Base-by-base conservation (phyloP, 1,140 invertebrate species). In the Rhopalosiphum padi region DNA sequence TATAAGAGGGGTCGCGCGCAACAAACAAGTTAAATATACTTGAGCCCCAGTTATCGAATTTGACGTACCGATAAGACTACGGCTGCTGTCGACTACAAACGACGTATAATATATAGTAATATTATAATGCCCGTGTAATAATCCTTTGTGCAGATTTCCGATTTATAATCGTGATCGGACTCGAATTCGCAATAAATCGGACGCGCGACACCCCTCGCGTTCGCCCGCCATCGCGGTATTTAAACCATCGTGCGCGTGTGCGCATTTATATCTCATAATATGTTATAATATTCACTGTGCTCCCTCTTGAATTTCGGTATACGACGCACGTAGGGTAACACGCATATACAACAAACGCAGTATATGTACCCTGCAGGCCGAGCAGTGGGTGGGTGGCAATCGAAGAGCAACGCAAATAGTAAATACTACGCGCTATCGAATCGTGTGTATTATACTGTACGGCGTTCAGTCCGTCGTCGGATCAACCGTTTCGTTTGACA, bases 11-110 rank as follows among this genome's bases (percentile, higher is more conserved):
- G 35, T 37, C 86, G 18, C 43, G 86, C 46, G 83, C 86, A 87
- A 87, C 43, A 48, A 87, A 48, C 43, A 15, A 21, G 86, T 87
- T 53, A 53, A 88, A 88, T 53, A 37, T 53, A 51, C 48, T 88
- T 53, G 87, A 88, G 87, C 87, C 87, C 87, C n/a, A 18, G 86
- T 37, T 88, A 53, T 88, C 87, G 48, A 37, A 53, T 88, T 53
- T 43, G 85, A 25, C 2, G 18, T 7, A 11, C 21, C 48, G 43
- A n/a, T 68, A 68, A 2, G 30, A 68, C 60, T 68, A 41, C 3
- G 2, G 60, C 30, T 46, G 1, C 41, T 68, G 15, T n/a, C 11
- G 15, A n/a, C 11, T 9, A n/a, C 30, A 11, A 68, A n/a, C 60
- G 30, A n/a, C 41, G 25, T 41, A 41, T 46, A 11, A 46, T 6